Percentiles rank a stretch among this genome's conserved stretches.
Conservation (phyloP, 2,113 vertebrate species). For the Phodopus roborovskii region DNA sequence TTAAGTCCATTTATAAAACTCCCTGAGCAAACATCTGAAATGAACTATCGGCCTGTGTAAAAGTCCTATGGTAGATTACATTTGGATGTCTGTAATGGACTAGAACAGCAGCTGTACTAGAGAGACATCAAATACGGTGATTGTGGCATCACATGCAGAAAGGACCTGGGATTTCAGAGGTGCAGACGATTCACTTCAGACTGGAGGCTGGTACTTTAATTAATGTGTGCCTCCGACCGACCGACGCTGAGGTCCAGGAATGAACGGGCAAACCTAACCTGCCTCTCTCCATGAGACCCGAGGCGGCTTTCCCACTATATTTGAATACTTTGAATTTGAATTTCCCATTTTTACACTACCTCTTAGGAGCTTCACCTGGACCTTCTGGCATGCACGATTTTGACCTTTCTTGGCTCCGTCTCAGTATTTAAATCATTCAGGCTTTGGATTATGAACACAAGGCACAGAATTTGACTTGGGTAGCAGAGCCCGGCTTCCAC, state of each 20-base stretch:
- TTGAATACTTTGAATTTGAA: slow-evolving; percentile 51
- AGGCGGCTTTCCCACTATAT: slow-evolving; percentile 25
- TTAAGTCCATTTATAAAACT: slow-evolving; percentile 48
- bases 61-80: not conserved
- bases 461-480: not conserved
- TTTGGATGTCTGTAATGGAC: not conserved
- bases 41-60: not conserved
- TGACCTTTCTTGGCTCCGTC: not conserved
- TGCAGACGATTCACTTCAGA: not conserved
- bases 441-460: not conserved
- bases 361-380: not conserved
- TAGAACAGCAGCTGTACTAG: not conserved
- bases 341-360: not conserved
- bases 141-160: not conserved
- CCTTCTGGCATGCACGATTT: not conserved
- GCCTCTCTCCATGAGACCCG: not conserved
- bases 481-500: fast-evolving
- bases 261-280: slow-evolving; percentile 42
- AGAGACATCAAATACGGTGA: not conserved
- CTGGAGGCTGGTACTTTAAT: not conserved
- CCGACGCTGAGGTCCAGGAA: not conserved
- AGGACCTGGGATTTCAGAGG: not conserved
- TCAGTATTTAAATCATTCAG: not conserved
- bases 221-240: not conserved
- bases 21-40: not conserved